phyloP scores from a whole-genome alignment of 2,113 vertebrate genomes.

The Embiotoca jacksoni region DNA sequence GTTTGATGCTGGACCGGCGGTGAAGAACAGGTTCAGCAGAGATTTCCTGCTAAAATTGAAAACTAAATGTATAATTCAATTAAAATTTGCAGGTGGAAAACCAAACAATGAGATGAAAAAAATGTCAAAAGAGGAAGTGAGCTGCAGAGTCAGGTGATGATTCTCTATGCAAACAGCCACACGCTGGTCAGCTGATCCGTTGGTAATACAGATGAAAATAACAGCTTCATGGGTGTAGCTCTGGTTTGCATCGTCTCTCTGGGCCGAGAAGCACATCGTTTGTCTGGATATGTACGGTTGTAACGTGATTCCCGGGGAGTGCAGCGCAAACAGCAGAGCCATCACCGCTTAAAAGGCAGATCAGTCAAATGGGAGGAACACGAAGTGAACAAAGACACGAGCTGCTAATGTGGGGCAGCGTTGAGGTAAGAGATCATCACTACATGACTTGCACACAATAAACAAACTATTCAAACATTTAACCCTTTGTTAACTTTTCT shows the following conservation, averaged over 20 bases:
- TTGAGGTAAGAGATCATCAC: not conserved
- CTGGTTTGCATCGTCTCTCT: not conserved
- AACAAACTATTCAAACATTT: not conserved
- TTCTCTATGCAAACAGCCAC: too few species aligned
- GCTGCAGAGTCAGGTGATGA: too few species aligned
- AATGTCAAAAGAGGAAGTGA: too few species aligned
- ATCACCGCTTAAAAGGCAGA: conserved; percentile 7
- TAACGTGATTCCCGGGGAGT: conserved; percentile 13
- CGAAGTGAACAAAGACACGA: not conserved
- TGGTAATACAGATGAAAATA: too few species aligned
- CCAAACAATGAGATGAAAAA: too few species aligned
- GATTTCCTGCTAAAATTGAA: too few species aligned
- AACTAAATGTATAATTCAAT: too few species aligned
- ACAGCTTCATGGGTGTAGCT: not conserved
- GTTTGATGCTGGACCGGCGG: too few species aligned
- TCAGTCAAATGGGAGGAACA: not conserved
- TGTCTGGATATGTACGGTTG: conserved; percentile 2
- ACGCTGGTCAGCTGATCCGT: too few species aligned
- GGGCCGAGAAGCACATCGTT: conserved; percentile 20
- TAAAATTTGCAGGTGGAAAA: too few species aligned
- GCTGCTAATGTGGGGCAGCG: not conserved
- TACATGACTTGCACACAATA: not conserved
- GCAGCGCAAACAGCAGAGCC: not conserved
- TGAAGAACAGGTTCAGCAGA: too few species aligned
- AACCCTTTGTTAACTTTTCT: conserved; percentile 1